Conservation (phyloP, 2,113 vertebrate species). For the Hemibates koningsi region DNA sequence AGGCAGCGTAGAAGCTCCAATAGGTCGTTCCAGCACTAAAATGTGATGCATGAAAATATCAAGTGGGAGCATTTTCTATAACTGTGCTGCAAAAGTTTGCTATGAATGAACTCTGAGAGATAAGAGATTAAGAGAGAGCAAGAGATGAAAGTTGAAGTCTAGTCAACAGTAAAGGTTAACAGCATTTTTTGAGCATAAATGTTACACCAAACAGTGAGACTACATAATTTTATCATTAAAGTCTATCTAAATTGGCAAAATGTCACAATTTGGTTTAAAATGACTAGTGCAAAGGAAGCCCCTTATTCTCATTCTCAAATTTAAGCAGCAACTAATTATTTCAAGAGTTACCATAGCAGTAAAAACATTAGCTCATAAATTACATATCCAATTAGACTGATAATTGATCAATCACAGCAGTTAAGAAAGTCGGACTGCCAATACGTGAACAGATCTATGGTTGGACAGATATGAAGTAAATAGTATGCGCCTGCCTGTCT, state of each 20-base stretch:
- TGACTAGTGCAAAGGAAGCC: background rate
- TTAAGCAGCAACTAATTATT: conserved; percentile 12
- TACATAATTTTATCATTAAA: background rate
- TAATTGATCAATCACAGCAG: background rate
- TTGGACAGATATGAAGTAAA: background rate
- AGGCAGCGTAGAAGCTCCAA: background rate
- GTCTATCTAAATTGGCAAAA: background rate
- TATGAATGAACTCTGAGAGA: background rate
- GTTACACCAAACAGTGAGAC: background rate
- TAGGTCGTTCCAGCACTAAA: background rate
- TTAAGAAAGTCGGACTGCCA: background rate
- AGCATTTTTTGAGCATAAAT: background rate
- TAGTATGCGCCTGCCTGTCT: background rate
- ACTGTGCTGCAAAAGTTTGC: background rate
- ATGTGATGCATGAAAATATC: background rate
- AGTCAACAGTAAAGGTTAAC: background rate
- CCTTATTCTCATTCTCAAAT: background rate
- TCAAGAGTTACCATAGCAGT: conserved; percentile 5
- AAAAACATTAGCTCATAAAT: conserved; percentile 13
- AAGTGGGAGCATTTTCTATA: background rate
- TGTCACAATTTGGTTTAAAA: background rate
- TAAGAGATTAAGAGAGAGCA: background rate
- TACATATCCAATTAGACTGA: conserved; percentile 7
- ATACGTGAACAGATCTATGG: background rate
- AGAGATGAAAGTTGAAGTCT: background rate